Conservation (phyloP, 2,797 vertebrate genomes). For the Paedocypris micromegethes region DNA sequence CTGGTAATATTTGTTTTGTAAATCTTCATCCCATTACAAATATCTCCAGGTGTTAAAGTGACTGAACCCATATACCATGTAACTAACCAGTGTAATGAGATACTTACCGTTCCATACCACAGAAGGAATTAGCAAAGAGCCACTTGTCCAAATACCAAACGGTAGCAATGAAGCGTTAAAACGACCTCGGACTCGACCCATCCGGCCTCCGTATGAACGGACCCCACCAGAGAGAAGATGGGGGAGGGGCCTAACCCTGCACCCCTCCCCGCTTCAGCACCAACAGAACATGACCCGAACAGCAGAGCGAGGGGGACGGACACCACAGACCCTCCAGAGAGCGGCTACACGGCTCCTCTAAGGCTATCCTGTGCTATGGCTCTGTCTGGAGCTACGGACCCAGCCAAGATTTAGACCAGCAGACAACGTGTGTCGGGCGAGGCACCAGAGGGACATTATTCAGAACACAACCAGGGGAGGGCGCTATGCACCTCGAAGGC, state of each 20-base stretch:
- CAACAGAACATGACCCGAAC: slow-evolving; percentile 80
- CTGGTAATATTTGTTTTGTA: slow-evolving; percentile 9
- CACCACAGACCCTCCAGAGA: slow-evolving; percentile 80
- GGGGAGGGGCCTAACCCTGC: slow-evolving; percentile 66
- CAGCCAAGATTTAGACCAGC: slow-evolving; percentile 93
- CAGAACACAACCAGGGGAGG: slow-evolving; percentile 88
- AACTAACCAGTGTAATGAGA: slow-evolving; percentile 78
- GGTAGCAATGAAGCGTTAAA: slow-evolving; percentile 90
- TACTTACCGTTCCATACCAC: slow-evolving; percentile 82
- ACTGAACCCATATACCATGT: slow-evolving; percentile 64
- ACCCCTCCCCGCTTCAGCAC: slow-evolving; percentile 69
- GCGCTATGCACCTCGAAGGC: slow-evolving; percentile 72
- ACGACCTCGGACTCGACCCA: slow-evolving; percentile 75
- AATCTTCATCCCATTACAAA: slow-evolving; percentile 16
- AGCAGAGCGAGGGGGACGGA: slow-evolving; percentile 66
- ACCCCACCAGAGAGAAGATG: slow-evolving; percentile 78
- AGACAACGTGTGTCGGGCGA: slow-evolving; percentile 91
- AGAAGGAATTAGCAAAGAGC: slow-evolving; percentile 88
- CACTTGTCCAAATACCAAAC: slow-evolving; percentile 96
- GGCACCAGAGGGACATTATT: slow-evolving; percentile 93
- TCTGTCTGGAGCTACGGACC: slow-evolving; percentile 80
- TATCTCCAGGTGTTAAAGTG: slow-evolving; percentile 43
- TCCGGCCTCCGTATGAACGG: slow-evolving; percentile 81
- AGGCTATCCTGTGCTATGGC: slow-evolving; percentile 96
- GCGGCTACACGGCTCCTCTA: slow-evolving; percentile 79